These are phyloP conservation scores for Ammospiza nelsoni DNA, from an alignment of 2,113 vertebrate species.

Conservation along the genomic window DNA sequence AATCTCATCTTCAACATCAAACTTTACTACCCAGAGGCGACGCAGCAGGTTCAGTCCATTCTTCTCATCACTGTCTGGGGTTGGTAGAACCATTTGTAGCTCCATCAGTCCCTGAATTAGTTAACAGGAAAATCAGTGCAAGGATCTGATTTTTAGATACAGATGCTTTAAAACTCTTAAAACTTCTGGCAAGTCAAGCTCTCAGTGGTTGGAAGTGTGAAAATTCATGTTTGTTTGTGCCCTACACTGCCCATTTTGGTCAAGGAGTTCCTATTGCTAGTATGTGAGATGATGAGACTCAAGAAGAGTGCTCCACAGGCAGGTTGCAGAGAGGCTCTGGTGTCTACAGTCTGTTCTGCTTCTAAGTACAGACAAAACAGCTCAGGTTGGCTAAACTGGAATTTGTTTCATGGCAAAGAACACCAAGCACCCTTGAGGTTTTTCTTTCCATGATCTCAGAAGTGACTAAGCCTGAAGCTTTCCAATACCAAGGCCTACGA, in stretches of 20 bases:
- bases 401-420: background rate
- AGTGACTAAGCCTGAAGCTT: background rate
- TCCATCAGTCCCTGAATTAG: slow-evolving; percentile 88
- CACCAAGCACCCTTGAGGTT: background rate
- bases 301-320: background rate
- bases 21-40: slow-evolving; percentile 92
- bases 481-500: background rate
- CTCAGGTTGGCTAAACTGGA: background rate
- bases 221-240: background rate
- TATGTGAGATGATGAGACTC: background rate
- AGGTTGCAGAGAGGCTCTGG: background rate
- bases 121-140: background rate
- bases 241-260: background rate
- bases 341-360: background rate
- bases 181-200: background rate
- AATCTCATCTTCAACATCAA: slow-evolving; percentile 91
- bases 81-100: slow-evolving; percentile 92
- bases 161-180: background rate
- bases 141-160: background rate
- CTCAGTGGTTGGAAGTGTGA: background rate
- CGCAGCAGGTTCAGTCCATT: slow-evolving; percentile 88
- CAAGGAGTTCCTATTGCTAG: background rate
- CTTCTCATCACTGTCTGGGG: slow-evolving; percentile 85
- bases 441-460: background rate
- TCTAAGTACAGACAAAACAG: background rate